A percentile compares a stretch with the other conserved stretches of the same genome.
phyloP scores from a whole-genome alignment of 2,888 invertebrate species.

The Mylabris sibirica region DNA sequence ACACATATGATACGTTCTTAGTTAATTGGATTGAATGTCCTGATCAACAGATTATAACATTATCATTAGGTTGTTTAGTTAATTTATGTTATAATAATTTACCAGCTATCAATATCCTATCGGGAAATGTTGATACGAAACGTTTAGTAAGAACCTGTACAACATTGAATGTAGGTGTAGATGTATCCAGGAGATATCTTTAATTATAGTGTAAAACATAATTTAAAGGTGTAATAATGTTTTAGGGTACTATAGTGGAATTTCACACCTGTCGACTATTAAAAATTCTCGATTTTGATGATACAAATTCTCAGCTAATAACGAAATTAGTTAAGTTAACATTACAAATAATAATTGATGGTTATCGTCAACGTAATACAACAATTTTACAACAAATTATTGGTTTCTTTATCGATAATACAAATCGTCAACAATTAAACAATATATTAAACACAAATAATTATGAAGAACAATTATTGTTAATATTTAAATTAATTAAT shows the following conservation, averaged over 20 bases:
- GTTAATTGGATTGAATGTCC: constrained; percentile 71
- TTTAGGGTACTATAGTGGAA: constrained; percentile 59
- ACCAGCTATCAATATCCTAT: constrained; percentile 75
- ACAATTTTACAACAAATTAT: constrained; percentile 63
- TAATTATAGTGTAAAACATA: background rate
- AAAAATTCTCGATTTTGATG: constrained; percentile 64
- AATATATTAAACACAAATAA: constrained; percentile 38
- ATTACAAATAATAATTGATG: constrained; percentile 62
- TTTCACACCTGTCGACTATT: constrained; percentile 66
- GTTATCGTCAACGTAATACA: constrained; percentile 61
- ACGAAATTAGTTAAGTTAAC: constrained; percentile 63
- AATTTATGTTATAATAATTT: constrained; percentile 83
- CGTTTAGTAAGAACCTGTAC: constrained; percentile 70
- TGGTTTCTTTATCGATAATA: constrained; percentile 65
- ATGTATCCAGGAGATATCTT: too few relatives aligned
- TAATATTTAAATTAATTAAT: constrained; percentile 54
- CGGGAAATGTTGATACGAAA: constrained; percentile 76
- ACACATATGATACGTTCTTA: constrained; percentile 72
- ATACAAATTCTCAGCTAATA: constrained; percentile 62
- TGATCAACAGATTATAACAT: constrained; percentile 62
- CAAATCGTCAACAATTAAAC: constrained; percentile 50
- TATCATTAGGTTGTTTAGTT: constrained; percentile 75
- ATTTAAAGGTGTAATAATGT: too few relatives aligned
- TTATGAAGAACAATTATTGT: constrained; percentile 58
- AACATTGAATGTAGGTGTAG: constrained; percentile 67